Conservation (phyloP, 2,113 vertebrate genomes). For the Bombycilla garrulus region DNA sequence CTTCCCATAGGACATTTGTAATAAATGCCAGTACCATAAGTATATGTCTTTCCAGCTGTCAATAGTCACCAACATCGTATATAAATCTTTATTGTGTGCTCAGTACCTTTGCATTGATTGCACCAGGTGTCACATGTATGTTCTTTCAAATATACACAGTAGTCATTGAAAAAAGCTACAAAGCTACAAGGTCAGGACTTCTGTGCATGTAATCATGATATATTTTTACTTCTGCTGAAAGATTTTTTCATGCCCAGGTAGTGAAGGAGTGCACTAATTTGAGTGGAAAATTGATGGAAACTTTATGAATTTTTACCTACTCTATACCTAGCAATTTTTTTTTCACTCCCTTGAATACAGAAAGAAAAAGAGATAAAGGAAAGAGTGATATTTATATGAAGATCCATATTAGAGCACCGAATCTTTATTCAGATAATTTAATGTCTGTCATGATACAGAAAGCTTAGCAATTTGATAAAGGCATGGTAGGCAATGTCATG, state of each 20-base stretch:
- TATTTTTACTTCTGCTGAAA: not conserved
- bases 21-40: not conserved
- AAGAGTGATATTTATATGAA: not conserved
- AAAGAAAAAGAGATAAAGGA: not conserved
- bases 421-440: not conserved
- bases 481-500: fast-evolving
- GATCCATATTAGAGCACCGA: not conserved
- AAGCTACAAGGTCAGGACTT: not conserved
- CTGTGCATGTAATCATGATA: not conserved
- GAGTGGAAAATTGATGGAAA: not conserved
- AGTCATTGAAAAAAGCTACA: not conserved
- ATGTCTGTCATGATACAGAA: not conserved
- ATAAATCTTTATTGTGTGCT: not conserved
- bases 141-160: not conserved
- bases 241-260: not conserved
- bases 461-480: not conserved
- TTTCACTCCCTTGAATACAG: not conserved
- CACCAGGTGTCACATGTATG: not conserved
- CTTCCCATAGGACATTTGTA: not conserved
- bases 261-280: not conserved
- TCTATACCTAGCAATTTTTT: not conserved
- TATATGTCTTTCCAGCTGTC: not conserved
- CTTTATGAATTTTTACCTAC: not conserved
- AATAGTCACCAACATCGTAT: not conserved
- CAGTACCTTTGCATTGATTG: not conserved